Base-by-base conservation (phyloP, 2,797 vertebrate species). In the Myotis findleyi region DNA sequence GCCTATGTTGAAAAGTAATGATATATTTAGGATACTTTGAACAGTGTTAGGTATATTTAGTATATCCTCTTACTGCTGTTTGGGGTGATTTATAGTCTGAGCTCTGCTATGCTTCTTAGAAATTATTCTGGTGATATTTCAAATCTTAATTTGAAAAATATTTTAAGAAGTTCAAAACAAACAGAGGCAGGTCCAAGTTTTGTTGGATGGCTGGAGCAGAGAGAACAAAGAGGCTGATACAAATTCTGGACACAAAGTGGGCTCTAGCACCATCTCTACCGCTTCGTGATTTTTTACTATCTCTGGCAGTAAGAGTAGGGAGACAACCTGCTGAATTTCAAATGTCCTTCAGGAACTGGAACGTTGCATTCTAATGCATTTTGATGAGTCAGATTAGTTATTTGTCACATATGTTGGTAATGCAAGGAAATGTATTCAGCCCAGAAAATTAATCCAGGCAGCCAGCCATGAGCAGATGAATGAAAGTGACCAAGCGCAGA, bases 331-430 rank as follows among this genome's bases (percentile, higher is more conserved):
- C 96, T 98, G 97, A 98, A 98, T 98, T 98, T 97, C 97, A 95
- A 98, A 95, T 95, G 95, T 97, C 96, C 95, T 97, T 97, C 97
- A 97, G 94, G 95, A 97, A 97, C 98, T 98, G 98, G 97, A 98
- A 98, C 96, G 82, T 76, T 97, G 96, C 97, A 97, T 97, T 97
- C 97, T 97, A 20, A 0, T 98, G 98, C 97, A 98, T 98, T 98
- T 97, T 98, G 97, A 98, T 98, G 97, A 98, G 97, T 97, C 97
- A 97, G 96, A 97, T 98, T 97, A 98, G 97, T 98, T 98, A 97
- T 97, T 98, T 98, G 98, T 98, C 98, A 98, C 97, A 98, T 98
- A 98, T 96, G 97, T 98, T 98, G 94, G 93, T 98, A 98, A 98
- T 97, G 97, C 97, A 97, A 98, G 95, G 95, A 97, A 97, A 97